Conservation (phyloP, 2,888 invertebrate species). For the Petrophora chlorosata region DNA sequence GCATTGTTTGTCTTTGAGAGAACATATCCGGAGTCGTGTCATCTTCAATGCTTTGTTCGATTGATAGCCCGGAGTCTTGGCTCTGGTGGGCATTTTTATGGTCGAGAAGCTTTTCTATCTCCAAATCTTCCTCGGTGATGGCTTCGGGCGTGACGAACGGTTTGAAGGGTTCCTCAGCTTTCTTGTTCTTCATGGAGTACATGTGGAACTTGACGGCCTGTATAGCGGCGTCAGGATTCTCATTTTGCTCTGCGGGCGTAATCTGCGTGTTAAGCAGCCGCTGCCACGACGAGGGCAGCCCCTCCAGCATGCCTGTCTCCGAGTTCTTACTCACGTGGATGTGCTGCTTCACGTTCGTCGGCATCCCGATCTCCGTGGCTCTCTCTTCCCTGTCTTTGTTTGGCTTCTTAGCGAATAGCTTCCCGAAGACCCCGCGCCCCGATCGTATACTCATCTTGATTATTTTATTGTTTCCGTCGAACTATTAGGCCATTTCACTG, state of each 20-base stretch:
- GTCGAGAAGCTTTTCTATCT: conserved; percentile 90
- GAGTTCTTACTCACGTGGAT: conserved; percentile 94
- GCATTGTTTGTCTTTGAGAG: conserved; percentile 82
- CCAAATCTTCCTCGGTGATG: conserved; percentile 92
- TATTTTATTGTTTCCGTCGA: conserved; percentile 42
- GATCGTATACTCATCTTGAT: conserved; percentile 79
- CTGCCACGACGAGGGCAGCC: conserved; percentile 93
- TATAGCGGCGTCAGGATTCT: conserved; percentile 95
- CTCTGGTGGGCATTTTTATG: conserved; percentile 89
- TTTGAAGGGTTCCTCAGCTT: conserved; percentile 89
- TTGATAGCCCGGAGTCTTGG: conserved; percentile 81
- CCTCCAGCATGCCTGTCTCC: conserved; percentile 92
- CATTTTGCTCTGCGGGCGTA: conserved; percentile 92
- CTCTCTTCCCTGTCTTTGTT: conserved; percentile 72
- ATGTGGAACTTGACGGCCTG: conserved; percentile 96
- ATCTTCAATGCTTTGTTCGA: conserved; percentile 82
- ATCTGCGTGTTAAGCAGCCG: conserved; percentile 92
- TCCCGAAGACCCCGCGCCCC: conserved; percentile 77
- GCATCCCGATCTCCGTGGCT: conserved; percentile 89
- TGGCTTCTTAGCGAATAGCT: conserved; percentile 77
- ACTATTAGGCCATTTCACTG: conserved; percentile 65
- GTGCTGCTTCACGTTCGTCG: conserved; percentile 93
- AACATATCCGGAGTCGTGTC: conserved; percentile 69
- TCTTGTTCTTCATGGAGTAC: conserved; percentile 93
- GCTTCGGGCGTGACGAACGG: conserved; percentile 91